Conservation (phyloP, 2,888 invertebrate species). For the Agelastica alni region DNA sequence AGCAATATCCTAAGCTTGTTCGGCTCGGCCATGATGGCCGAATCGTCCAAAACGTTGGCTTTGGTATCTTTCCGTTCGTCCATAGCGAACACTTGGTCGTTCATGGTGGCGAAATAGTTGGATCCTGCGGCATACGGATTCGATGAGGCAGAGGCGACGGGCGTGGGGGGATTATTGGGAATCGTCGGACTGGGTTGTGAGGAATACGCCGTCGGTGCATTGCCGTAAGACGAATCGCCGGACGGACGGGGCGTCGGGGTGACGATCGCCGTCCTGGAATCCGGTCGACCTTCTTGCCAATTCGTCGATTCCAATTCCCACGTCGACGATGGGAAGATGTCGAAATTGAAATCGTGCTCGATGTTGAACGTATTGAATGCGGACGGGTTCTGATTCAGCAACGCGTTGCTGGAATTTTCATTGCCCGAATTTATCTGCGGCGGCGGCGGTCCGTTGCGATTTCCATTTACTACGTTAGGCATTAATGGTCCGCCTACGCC, state of each 20-base stretch:
- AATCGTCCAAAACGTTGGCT: slow-evolving; percentile 57
- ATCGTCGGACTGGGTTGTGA: slow-evolving; percentile 61
- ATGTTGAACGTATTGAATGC: slow-evolving; percentile 31
- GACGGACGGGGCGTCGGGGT: slow-evolving; percentile 61
- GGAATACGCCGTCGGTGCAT: slow-evolving; percentile 51
- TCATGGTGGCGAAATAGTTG: slow-evolving; percentile 68
- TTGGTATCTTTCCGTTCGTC: slow-evolving; percentile 60
- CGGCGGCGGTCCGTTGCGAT: slow-evolving; percentile 50
- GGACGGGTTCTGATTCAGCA: slow-evolving; percentile 39
- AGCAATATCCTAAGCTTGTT: slow-evolving; percentile 60
- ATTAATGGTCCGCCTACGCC: slow-evolving; percentile 72
- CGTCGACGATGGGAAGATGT: slow-evolving; percentile 65
- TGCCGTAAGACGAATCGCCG: slow-evolving; percentile 41
- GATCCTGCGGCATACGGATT: slow-evolving; percentile 51
- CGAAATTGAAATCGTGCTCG: slow-evolving; percentile 56
- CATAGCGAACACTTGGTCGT: slow-evolving; percentile 56
- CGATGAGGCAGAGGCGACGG: slow-evolving; percentile 33
- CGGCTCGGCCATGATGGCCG: slow-evolving; percentile 55
- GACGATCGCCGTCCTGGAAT: slow-evolving; percentile 67
- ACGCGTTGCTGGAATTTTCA: slow-evolving; percentile 46
- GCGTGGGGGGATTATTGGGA: slow-evolving; percentile 48
- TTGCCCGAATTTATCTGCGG: slow-evolving; percentile 45
- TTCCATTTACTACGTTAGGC: slow-evolving; percentile 74
- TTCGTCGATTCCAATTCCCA: slow-evolving; percentile 60
- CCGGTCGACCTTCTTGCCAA: slow-evolving; percentile 59